Evolutionary conservation across 2,888 invertebrate genomes (phyloP), one percentile per base, ranked within the genome.

Genomic region (Drosophila nr. medialis): DNA sequence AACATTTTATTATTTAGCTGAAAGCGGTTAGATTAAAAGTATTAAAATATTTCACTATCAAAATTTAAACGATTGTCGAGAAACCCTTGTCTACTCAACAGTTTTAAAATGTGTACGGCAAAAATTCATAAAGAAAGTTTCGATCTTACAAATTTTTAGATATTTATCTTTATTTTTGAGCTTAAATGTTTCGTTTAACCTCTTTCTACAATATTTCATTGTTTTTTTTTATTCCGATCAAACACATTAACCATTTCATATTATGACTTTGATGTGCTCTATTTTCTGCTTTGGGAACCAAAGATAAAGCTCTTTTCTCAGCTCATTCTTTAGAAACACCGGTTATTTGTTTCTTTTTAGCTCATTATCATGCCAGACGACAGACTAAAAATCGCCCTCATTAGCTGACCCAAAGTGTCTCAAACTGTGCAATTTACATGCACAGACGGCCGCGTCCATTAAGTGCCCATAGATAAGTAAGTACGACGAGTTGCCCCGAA

Each of bases 341-440:
- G 36, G 64, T 61, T 29, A 10, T n/a, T 53, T 55, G 10, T 38
- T 18, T 15, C n/a, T 56, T 58, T 21, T 30, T 21, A 40, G 36
- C 51, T 79, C 62, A 76, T 77, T 79, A 67, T 42, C 54, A 80
- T 73, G 67, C 69, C 63, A 34, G 65, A 71, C 80, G 49, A 60
- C 49, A 63, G 68, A 56, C 42, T 64, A 62, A 56, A 75, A 74
- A 75, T 69, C 86, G 85, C 73, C 84, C 89, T 89, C 85, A 85
- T 85, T 85, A 85, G 81, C 61, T 88, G 89, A 85, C 81, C 89
- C 75, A 86, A 85, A 81, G 86, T 83, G 86, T 77, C 81, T 76
- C 74, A 81, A 90, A 87, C 78, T 82, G 89, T 90, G 90, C 88
- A 83, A 88, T 88, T 90, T 90, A 82, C 78, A 88, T 88, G 87